Percentiles rank a stretch among this genome's conserved stretches.
These are phyloP conservation scores for Sesia apiformis DNA, from an alignment of 2,888 invertebrate genomes.

Conservation along the genomic window DNA sequence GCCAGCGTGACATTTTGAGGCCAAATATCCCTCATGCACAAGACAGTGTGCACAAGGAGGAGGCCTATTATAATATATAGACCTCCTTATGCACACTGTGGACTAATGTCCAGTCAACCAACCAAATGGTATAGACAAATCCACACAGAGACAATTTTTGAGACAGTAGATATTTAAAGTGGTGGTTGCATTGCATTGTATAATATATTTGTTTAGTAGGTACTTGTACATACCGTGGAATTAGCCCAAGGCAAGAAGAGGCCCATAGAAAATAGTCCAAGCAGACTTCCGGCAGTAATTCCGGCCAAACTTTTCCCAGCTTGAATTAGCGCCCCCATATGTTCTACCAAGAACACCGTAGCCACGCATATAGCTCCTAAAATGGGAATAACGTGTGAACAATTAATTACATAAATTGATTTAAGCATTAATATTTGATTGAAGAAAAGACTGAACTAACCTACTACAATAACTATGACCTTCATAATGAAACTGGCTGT, in stretches of 20 bases:
- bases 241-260: slow-evolving; percentile 82
- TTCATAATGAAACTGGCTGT: slow-evolving; percentile 82
- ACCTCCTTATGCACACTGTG: too few relatives aligned
- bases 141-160: too few relatives aligned
- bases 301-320: slow-evolving; percentile 81
- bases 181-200: too few relatives aligned
- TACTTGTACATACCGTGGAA: slow-evolving; percentile 61
- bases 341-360: slow-evolving; percentile 81
- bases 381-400: not conserved
- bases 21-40: too few relatives aligned
- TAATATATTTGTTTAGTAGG: too few relatives aligned
- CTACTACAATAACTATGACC: slow-evolving; percentile 78
- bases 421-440: not conserved
- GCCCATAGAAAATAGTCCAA: slow-evolving; percentile 81
- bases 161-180: too few relatives aligned
- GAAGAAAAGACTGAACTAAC: slow-evolving; percentile 20
- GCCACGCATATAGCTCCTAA: slow-evolving; percentile 77
- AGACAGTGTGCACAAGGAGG: too few relatives aligned
- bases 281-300: slow-evolving; percentile 81
- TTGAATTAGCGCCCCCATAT: slow-evolving; percentile 81
- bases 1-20: too few relatives aligned
- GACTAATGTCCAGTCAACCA: too few relatives aligned
- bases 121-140: too few relatives aligned
- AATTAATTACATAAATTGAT: not conserved
- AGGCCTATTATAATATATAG: too few relatives aligned